These are phyloP conservation scores for Podarcis siculus DNA, from an alignment of 2,797 vertebrate species.

Conservation along the genomic window DNA sequence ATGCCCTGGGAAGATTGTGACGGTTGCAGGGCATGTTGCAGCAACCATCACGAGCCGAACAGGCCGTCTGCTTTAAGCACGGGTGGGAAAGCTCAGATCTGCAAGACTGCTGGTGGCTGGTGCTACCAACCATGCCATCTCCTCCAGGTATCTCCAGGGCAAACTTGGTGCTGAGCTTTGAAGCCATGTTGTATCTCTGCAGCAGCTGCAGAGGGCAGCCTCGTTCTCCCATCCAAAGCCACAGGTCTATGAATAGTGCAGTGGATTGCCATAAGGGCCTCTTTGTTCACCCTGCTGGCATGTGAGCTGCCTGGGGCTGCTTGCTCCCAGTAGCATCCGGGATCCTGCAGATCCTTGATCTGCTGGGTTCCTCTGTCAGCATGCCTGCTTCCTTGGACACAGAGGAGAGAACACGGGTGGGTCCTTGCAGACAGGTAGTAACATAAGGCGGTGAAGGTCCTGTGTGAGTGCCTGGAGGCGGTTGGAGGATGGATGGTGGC, in stretches of 20 bases:
- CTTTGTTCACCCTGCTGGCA: slow-evolving; percentile 2
- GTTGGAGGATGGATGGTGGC: too few species aligned
- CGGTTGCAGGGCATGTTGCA: too few species aligned
- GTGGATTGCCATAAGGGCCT: background rate
- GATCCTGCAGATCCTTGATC: background rate
- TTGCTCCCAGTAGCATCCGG: background rate
- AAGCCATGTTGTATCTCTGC: background rate
- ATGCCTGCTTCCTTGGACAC: background rate
- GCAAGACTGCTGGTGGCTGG: background rate
- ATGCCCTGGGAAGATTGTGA: too few species aligned
- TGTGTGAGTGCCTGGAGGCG: too few species aligned
- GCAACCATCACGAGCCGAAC: too few species aligned
- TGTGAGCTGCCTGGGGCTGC: background rate
- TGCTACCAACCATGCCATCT: background rate
- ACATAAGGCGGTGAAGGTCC: too few species aligned
- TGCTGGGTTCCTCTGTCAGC: too few species aligned
- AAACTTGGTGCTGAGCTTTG: background rate
- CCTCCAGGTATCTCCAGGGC: background rate
- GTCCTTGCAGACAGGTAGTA: too few species aligned
- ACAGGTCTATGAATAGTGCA: background rate
- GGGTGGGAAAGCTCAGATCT: too few species aligned
- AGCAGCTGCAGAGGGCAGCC: background rate
- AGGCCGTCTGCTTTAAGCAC: too few species aligned
- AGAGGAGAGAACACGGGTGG: background rate
- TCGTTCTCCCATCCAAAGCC: background rate